These are phyloP conservation scores for Hydrolagus affinis DNA, from an alignment of 2,113 vertebrate species.

Conservation along the genomic window DNA sequence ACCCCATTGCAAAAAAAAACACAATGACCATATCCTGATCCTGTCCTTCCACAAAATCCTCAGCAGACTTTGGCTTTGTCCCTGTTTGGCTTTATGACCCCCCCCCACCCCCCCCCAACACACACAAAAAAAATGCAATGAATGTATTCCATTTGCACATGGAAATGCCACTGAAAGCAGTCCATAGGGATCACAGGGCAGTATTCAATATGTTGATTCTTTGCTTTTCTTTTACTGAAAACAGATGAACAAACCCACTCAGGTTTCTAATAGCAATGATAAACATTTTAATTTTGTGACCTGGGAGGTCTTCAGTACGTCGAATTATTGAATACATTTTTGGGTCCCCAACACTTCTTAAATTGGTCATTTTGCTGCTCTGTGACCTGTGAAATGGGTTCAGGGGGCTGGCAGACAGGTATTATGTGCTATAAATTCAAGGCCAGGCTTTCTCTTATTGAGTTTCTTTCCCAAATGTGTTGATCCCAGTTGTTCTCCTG, in stretches of 20 bases:
- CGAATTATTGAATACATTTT: constrained; percentile 22
- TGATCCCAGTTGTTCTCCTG: constrained; percentile 31
- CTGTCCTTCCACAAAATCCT: not conserved
- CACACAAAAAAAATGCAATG: not conserved
- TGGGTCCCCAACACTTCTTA: constrained; percentile 21
- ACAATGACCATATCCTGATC: not conserved
- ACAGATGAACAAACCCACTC: constrained; percentile 13
- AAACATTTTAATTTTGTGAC: constrained; percentile 31
- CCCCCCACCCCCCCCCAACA: no score
- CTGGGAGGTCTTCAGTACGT: constrained; percentile 23
- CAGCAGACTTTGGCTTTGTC: not conserved
- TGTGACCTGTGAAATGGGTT: constrained; percentile 30
- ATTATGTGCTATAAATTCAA: constrained; percentile 31
- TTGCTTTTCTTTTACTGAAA: not conserved
- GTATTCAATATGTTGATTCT: constrained; percentile 7
- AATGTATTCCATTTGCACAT: constrained; percentile 10
- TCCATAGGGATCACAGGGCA: not conserved
- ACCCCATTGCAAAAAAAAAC: not conserved
- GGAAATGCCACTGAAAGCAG: not conserved
- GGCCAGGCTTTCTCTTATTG: constrained; percentile 26
- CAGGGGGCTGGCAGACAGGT: constrained; percentile 31
- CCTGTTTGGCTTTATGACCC: no score
- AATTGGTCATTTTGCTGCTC: constrained; percentile 32
- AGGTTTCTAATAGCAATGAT: constrained; percentile 17
- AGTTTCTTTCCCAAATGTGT: constrained; percentile 28